Conservation (phyloP, 2,113 vertebrate species). For the Ophthalmolycus amberensis region DNA sequence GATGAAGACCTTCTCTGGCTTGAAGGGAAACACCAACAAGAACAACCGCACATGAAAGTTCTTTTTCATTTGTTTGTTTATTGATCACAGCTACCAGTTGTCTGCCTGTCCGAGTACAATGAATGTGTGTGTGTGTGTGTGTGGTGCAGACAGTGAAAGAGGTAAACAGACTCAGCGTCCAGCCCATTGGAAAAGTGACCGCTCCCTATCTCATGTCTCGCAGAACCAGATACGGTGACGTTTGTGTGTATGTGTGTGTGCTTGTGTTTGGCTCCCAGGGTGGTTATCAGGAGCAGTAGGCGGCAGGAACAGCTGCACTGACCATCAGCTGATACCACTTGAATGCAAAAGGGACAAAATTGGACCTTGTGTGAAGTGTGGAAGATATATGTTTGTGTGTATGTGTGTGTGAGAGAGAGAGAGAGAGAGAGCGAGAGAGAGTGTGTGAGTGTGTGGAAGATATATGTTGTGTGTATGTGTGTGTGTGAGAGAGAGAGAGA, state of each 20-base stretch:
- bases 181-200: constrained; percentile 35
- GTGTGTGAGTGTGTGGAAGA: neutral
- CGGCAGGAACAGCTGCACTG: constrained; percentile 49
- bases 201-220: constrained; percentile 56
- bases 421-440: neutral
- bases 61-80: constrained; percentile 11
- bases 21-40: neutral
- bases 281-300: constrained; percentile 66
- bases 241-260: constrained; percentile 28
- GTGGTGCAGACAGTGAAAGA: constrained; percentile 16
- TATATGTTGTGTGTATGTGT: neutral
- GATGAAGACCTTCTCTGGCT: neutral
- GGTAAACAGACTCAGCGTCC: constrained; percentile 25
- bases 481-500: neutral
- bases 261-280: constrained; percentile 48
- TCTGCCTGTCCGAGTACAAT: constrained; percentile 13
- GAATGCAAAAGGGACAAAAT: constrained; percentile 39
- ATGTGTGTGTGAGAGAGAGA: neutral
- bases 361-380: constrained; percentile 36
- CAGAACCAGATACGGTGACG: constrained; percentile 29
- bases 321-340: constrained; percentile 58
- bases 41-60: constrained; percentile 1
- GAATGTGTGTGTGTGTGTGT: constrained; percentile 19
- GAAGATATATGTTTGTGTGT: constrained; percentile 18
- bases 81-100: constrained; percentile 18